Evolutionary conservation across 2,797 vertebrate genomes (phyloP), one percentile per base, ranked within the genome.

Genomic region (Aldrovandia affinis): DNA sequence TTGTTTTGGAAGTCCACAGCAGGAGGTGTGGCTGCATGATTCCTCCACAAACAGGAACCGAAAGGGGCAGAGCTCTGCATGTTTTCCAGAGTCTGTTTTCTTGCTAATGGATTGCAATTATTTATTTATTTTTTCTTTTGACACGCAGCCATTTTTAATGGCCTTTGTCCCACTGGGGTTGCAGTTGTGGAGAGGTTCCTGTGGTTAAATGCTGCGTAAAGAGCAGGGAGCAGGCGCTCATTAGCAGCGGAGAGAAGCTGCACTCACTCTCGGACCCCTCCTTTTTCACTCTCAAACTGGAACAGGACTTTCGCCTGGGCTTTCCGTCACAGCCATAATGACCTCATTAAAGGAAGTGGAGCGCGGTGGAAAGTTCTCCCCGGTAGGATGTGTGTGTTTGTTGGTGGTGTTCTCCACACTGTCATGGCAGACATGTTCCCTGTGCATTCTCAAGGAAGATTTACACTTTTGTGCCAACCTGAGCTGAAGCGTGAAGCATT

Each of bases 301-400:
- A 89, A 90, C 91, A 94, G 94, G 93, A 95, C 93, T 92, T 92
- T 89, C 85, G 86, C 93, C 92, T 93, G 88, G 90, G 90, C 86
- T 90, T 73, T 20, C 77, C 20, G 52, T 78, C 81, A 80, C n/a
- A 70, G 81, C 86, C 85, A 85, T 93, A 94, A 91, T 93, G 91
- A 93, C 89, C 92, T 91, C 91, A 92, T 94, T 83, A 44, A 83
- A 79, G 89, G 90, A 90, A 93, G 93, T 94, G 92, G 88, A 91
- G 91, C 91, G 89, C 90, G 89, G 87, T 89, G 86, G 88, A 89
- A 86, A 89, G 88, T 59, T 50, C 57, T 39, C 28, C 8, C 28
- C n/a, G 28, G 55, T 18, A 83, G 82, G 70, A 78, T 77, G 50
- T 15, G 22, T 55, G 39, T 57, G 54, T 42, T 83, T 83, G 2